Percentiles rank a stretch among this genome's conserved stretches.
phyloP scores from a whole-genome alignment of 2,888 invertebrate species.

The Andrena fulva region DNA sequence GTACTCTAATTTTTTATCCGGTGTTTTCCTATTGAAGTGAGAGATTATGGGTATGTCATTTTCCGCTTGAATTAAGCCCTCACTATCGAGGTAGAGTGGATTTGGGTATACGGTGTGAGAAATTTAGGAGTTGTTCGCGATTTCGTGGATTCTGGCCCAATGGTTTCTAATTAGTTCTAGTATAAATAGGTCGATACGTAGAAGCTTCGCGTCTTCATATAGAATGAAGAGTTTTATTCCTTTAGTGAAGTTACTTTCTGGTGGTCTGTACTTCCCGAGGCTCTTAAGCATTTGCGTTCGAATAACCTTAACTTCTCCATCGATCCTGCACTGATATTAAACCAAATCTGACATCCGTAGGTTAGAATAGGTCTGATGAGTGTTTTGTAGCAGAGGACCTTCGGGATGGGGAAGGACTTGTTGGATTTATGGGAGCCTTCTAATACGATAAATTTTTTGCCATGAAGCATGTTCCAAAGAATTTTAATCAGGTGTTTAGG shows the following conservation, averaged over 20 bases:
- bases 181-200: conserved; percentile 36
- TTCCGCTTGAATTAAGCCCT: neutral
- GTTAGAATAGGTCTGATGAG: conserved; percentile 51
- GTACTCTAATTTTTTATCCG: neutral
- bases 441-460: conserved; percentile 39
- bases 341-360: conserved; percentile 39
- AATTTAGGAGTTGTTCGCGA: neutral
- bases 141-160: neutral
- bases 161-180: conserved; percentile 30
- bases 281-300: conserved; percentile 60
- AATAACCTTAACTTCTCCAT: conserved; percentile 60
- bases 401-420: conserved; percentile 16
- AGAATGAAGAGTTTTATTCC: conserved; percentile 27
- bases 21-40: neutral
- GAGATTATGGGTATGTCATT: neutral
- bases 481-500: conserved; percentile 26
- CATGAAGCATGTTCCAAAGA: conserved; percentile 42
- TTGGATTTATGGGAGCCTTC: neutral
- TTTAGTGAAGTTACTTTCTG: conserved; percentile 28
- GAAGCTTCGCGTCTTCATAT: conserved; percentile 34
- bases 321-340: conserved; percentile 38
- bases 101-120: neutral
- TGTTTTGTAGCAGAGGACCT: conserved; percentile 6
- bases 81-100: neutral
- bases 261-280: conserved; percentile 31